phyloP scores from a whole-genome alignment of 2,888 invertebrate species.

The Euspilapteryx auroguttella region DNA sequence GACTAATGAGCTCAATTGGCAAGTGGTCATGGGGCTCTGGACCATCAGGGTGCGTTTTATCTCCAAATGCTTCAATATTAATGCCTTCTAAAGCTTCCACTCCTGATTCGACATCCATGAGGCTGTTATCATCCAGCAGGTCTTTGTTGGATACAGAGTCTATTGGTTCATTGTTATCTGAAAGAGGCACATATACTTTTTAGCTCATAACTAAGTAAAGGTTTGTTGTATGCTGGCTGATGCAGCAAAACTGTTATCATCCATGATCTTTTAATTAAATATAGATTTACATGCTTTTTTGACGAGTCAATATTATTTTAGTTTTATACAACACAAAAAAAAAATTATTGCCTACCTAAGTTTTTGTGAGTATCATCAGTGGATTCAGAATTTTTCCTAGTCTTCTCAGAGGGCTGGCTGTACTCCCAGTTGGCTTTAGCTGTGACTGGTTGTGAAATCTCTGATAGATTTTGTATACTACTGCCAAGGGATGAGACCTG shows the following conservation, averaged over 20 bases:
- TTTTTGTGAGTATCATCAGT: slow-evolving; percentile 53
- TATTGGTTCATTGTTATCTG: slow-evolving; percentile 24
- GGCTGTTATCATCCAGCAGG: slow-evolving; percentile 19
- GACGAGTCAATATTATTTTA: too few species aligned
- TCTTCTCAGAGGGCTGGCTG: slow-evolving; percentile 20
- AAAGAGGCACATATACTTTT: too few species aligned
- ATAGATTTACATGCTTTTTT: too few species aligned
- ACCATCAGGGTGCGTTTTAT: slow-evolving; percentile 17
- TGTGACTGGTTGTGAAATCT: slow-evolving; percentile 45
- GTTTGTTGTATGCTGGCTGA: too few species aligned
- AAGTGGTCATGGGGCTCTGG: slow-evolving; percentile 8
- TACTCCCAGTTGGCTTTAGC: slow-evolving; percentile 38
- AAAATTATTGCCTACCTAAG: slow-evolving; percentile 23
- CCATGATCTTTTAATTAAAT: too few species aligned
- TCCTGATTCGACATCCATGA: slow-evolving; percentile 51
- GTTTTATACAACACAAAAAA: too few species aligned
- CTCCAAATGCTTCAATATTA: slow-evolving; percentile 27
- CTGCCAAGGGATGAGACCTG: slow-evolving; percentile 52
- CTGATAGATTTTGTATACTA: slow-evolving; percentile 53
- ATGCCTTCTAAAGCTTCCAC: slow-evolving; percentile 52
- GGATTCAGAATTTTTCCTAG: slow-evolving; percentile 33
- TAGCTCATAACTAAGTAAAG: too few species aligned
- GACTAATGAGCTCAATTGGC: too few species aligned
- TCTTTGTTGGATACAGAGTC: slow-evolving; percentile 26
- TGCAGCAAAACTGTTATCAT: too few species aligned